Percentiles rank a stretch among this genome's conserved stretches.
Conservation (phyloP, 2,113 vertebrate species). For the Scomber scombrus region DNA sequence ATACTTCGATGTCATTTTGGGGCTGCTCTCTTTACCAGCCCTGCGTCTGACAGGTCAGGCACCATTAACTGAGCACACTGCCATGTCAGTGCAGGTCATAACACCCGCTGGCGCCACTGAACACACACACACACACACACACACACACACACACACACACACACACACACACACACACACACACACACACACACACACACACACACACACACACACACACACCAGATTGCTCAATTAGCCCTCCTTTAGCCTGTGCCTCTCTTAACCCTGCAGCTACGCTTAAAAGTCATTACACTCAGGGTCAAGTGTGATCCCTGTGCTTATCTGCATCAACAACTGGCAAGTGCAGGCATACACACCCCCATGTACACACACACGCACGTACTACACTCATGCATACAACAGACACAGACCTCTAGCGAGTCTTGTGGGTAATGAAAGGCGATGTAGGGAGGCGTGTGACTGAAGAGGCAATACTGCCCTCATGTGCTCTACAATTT, state of each 20-base stretch:
- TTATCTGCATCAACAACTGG: conserved; percentile 75
- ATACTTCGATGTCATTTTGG: background rate
- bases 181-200: conserved; percentile 31
- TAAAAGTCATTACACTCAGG: conserved; percentile 79
- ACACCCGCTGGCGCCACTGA: conserved; percentile 56
- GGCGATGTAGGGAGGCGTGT: conserved; percentile 51
- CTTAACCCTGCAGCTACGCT: conserved; percentile 78
- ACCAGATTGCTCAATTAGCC: conserved; percentile 81
- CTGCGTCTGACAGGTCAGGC: conserved; percentile 64
- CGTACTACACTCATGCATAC: conserved; percentile 7
- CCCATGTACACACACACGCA: conserved; percentile 15
- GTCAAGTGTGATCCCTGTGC: conserved; percentile 79
- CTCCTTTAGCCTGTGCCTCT: conserved; percentile 68
- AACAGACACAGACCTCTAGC: conserved; percentile 19
- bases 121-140: conserved; percentile 20
- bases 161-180: conserved; percentile 22
- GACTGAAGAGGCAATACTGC: conserved; percentile 78
- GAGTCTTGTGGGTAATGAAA: conserved; percentile 52
- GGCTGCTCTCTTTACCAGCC: conserved; percentile 21
- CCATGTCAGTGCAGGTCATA: conserved; percentile 74
- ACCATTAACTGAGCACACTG: conserved; percentile 77
- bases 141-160: too few relatives aligned
- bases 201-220: conserved; percentile 27
- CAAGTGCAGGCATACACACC: conserved; percentile 42
- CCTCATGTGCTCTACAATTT: conserved; percentile 70